Evolutionary conservation across 2,888 invertebrate species (phyloP), one percentile per base, ranked within the genome.

Genomic region (Archaeoteleia sp.): DNA sequence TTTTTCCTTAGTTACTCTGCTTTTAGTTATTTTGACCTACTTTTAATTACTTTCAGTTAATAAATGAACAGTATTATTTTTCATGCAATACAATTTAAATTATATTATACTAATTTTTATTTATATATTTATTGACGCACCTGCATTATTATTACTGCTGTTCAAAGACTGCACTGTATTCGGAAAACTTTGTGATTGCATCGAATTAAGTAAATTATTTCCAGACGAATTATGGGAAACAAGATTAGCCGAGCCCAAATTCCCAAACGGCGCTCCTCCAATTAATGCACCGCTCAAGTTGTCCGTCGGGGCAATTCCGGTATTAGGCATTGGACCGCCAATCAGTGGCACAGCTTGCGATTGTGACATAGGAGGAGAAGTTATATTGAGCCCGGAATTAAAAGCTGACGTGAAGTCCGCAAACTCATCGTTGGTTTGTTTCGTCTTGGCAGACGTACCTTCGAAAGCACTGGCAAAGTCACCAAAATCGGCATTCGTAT

Each of bases 321-420:
- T 58, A 54, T 76, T 78, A 12, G 79, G 70, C 48, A 80, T 73
- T 29, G 74, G 74, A 10, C 78, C 54, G 4, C 75, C 75, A 14
- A 79, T 72, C 10, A 75, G 73, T 30, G 70, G 48, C 17, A 67
- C 6, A 30, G 49, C 29, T 46, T 72, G 74, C 10, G 62, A 30
- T 23, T 68, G 74, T 7, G 61, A 14, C 7, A 60, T 14, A 7
- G 71, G 63, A 49, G 74, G 78, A 10, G 78, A 74, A 70, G n/a
- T n/a, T n/a, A 83, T 78, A 8, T 73, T 76, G 1, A 79, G 67
- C 6, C 74, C 73, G 0, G 81, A 72, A 65, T 80, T 81, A 85
- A 94, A 95, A 5, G 93, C 93, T 35, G 91, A 90, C 65, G 88
- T 88, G 83, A 95, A 95, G 86, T 95, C 95, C 0, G 94, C 95